Percentiles rank a stretch among this genome's conserved stretches.
Conservation (phyloP, 2,113 vertebrate species). For the Nothocercus nigrocapillus region DNA sequence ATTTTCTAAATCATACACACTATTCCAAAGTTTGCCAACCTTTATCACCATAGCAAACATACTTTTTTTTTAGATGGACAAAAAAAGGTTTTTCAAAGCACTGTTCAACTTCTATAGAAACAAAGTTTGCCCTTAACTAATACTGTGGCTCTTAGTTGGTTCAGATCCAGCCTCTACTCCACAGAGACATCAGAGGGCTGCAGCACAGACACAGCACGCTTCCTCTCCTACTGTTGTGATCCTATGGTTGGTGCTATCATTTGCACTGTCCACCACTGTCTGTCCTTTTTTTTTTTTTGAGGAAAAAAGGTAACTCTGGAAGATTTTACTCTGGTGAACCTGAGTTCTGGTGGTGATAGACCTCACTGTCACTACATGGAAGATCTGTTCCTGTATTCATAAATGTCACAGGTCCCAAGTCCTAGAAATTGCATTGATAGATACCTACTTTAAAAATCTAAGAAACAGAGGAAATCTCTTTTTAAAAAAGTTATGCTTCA, state of each 20-base stretch:
- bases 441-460: background rate
- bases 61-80: background rate
- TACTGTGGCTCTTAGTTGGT: background rate
- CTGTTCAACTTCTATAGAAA: background rate
- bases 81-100: background rate
- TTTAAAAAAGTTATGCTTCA: background rate
- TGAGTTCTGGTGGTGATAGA: background rate
- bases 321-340: background rate
- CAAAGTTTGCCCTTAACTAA: background rate
- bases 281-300: background rate
- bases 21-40: background rate
- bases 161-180: background rate
- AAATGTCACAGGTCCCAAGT: fast-evolving
- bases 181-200: background rate
- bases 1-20: background rate
- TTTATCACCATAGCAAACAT: background rate
- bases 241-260: background rate
- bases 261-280: background rate
- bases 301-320: background rate
- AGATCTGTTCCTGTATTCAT: background rate
- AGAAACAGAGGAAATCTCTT: background rate
- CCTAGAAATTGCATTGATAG: background rate
- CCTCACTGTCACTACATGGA: background rate
- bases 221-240: background rate
- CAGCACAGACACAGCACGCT: background rate